These are phyloP conservation scores for Diadromus collaris DNA, from an alignment of 2,888 invertebrate species.

Conservation along the genomic window DNA sequence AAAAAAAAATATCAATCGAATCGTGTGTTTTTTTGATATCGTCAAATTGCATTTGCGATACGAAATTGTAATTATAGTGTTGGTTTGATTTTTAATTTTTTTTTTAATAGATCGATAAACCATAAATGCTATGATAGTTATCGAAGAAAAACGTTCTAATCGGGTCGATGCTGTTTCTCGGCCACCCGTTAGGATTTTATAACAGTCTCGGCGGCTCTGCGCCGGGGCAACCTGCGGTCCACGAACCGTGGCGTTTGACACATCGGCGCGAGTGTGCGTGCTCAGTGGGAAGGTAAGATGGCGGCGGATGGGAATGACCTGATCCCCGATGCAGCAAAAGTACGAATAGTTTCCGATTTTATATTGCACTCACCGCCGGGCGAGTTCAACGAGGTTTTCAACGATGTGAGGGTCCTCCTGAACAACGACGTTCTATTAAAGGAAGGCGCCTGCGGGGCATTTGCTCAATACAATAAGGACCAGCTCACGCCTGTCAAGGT, in stretches of 20 bases:
- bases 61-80: background rate
- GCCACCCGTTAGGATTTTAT: constrained; percentile 41
- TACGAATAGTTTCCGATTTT: constrained; percentile 98
- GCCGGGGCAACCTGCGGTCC: constrained; percentile 60
- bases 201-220: constrained; percentile 40
- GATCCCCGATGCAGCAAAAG: constrained; percentile 95
- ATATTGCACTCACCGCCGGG: constrained; percentile 99
- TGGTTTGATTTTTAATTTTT: background rate
- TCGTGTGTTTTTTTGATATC: background rate
- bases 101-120: background rate
- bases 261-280: constrained; percentile 73
- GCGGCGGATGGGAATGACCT: constrained; percentile 91
- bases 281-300: constrained; percentile 84
- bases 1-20: no score
- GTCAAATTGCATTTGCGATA: background rate
- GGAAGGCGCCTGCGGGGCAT: constrained; percentile 97
- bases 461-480: constrained; percentile 99
- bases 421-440: constrained; percentile 98
- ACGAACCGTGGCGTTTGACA: constrained; percentile 76
- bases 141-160: background rate
- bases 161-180: constrained; percentile 9
- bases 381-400: constrained; percentile 99
- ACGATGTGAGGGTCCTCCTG: constrained; percentile 95
- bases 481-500: constrained; percentile 97
- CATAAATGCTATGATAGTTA: background rate